Conservation (phyloP, 2,113 vertebrate genomes). For the Dryoscopus gambensis region DNA sequence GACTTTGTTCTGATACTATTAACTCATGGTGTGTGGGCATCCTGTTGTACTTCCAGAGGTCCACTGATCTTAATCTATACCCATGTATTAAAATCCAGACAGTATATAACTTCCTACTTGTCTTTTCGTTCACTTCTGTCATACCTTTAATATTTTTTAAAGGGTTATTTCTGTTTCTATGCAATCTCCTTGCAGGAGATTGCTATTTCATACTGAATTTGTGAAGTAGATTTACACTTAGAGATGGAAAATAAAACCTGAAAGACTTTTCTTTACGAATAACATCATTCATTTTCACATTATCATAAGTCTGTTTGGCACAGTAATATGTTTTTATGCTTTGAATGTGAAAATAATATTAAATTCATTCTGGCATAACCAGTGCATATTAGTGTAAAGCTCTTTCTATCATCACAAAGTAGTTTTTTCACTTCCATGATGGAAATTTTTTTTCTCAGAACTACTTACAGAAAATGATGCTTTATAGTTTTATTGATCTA, state of each 20-base stretch:
- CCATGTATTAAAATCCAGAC: background rate
- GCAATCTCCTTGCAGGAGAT: background rate
- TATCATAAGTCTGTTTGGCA: background rate
- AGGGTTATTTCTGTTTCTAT: background rate
- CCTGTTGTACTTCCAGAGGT: background rate
- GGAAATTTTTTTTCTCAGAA: background rate
- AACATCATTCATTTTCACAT: background rate
- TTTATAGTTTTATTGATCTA: background rate
- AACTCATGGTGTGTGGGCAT: background rate
- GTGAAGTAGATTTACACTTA: background rate
- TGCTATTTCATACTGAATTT: background rate
- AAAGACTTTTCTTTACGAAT: background rate
- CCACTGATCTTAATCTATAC: background rate
- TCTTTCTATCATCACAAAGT: background rate
- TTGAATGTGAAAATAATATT: background rate
- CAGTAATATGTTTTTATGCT: background rate
- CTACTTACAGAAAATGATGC: background rate
- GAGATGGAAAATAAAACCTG: background rate
- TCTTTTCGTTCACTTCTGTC: background rate
- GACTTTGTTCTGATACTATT: background rate
- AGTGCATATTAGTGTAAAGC: background rate
- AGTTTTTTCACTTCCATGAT: background rate
- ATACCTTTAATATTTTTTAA: background rate
- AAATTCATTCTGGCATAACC: background rate
- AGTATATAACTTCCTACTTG: background rate